A percentile compares a stretch with the other conserved stretches of the same genome.
Evolutionary conservation across 2,888 invertebrate genomes (phyloP).

Genomic region (Erebia epiphron): DNA sequence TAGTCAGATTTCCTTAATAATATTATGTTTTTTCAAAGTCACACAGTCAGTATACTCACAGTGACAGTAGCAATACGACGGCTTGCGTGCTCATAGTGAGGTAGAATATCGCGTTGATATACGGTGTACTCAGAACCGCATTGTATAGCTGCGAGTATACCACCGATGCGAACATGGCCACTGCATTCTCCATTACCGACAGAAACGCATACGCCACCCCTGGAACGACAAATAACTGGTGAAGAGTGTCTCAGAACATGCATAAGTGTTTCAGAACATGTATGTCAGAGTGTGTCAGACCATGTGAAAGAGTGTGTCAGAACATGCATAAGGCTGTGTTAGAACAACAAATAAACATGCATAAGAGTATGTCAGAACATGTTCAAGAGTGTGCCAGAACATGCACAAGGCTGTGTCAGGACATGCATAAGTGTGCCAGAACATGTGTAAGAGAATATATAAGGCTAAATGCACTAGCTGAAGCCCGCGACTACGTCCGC

Average conservation of each 20-base stretch:
- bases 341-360: too few relatives aligned
- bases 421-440: too few relatives aligned
- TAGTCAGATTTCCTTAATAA: too few relatives aligned
- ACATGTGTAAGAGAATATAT: neutral
- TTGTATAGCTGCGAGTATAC: slow-evolving; percentile 89
- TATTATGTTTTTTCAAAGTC: neutral
- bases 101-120: slow-evolving; percentile 86
- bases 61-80: slow-evolving; percentile 84
- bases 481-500: too few relatives aligned
- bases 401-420: too few relatives aligned
- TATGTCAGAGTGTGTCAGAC: too few relatives aligned
- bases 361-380: too few relatives aligned
- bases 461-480: too few relatives aligned
- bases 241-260: neutral
- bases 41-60: slow-evolving; percentile 83
- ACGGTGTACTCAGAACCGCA: slow-evolving; percentile 82
- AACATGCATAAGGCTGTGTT: too few relatives aligned
- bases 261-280: neutral
- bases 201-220: slow-evolving; percentile 90
- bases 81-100: slow-evolving; percentile 88
- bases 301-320: too few relatives aligned
- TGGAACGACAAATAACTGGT: slow-evolving; percentile 50
- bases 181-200: slow-evolving; percentile 91
- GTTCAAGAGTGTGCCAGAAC: too few relatives aligned
- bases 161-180: slow-evolving; percentile 88